Conservation (phyloP, 1,140 invertebrate species). For the Eupristina koningsbergeri region DNA sequence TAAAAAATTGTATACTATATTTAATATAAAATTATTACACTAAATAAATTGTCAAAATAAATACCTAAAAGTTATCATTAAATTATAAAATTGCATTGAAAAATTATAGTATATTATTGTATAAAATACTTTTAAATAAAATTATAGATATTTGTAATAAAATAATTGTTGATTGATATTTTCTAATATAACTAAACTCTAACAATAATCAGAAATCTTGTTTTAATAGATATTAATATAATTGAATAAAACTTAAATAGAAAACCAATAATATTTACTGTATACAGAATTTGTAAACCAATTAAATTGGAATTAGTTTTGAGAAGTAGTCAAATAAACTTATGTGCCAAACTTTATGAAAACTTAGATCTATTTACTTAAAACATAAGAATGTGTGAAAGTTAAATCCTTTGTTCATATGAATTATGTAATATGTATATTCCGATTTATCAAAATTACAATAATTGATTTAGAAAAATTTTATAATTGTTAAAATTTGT, state of each 20-base stretch:
- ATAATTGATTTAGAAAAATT: conserved; percentile 25
- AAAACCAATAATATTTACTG: background rate
- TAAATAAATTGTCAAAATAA: too few species aligned
- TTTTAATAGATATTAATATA: background rate
- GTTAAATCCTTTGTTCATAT: conserved; percentile 1
- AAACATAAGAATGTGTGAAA: conserved; percentile 45
- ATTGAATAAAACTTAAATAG: conserved; percentile 10
- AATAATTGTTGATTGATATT: background rate
- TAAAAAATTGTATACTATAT: too few species aligned
- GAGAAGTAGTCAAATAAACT: conserved; percentile 45
- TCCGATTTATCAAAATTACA: conserved; percentile 39
- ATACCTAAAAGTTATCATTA: too few species aligned
- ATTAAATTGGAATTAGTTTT: conserved; percentile 17
- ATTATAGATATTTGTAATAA: too few species aligned
- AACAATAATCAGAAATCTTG: background rate
- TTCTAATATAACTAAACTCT: background rate
- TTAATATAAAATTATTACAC: too few species aligned
- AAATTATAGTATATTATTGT: too few species aligned
- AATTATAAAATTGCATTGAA: too few species aligned
- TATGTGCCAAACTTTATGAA: conserved; percentile 18
- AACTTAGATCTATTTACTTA: conserved; percentile 44
- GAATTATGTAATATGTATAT: conserved; percentile 38
- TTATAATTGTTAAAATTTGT: background rate
- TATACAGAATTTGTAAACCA: conserved; percentile 22
- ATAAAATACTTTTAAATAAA: too few species aligned